phyloP scores from a whole-genome alignment of 2,113 vertebrate species.

The Grus americana region DNA sequence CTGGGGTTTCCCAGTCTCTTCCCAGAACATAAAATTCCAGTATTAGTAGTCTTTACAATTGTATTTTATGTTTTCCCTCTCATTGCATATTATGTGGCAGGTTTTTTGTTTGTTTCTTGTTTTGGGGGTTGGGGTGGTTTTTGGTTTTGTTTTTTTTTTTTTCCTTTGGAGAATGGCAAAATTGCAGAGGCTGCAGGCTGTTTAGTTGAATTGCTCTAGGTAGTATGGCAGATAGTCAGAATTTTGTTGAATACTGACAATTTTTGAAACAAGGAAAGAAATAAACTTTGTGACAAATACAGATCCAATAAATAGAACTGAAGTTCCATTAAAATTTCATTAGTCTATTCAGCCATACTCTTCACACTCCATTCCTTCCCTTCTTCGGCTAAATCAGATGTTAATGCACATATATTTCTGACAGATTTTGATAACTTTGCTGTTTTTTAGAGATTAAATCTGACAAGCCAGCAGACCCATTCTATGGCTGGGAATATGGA shows the following conservation, averaged over 20 bases:
- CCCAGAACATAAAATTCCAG: not conserved
- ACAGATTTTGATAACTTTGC: constrained; percentile 5
- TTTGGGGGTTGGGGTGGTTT: too few relatives aligned
- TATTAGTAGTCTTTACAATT: not conserved
- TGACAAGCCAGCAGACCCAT: not conserved
- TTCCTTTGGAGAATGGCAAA: not conserved
- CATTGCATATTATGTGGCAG: not conserved
- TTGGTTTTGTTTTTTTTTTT: not conserved
- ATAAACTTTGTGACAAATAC: not conserved
- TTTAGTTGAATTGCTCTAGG: not conserved
- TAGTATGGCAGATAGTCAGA: not conserved
- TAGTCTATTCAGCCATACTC: not conserved
- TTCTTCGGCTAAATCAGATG: constrained; percentile 32
- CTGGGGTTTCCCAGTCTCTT: not conserved
- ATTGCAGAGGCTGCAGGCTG: not conserved
- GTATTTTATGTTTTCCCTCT: not conserved
- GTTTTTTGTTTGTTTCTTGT: not conserved
- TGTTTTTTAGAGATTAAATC: constrained; percentile 27
- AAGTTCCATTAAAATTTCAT: constrained; percentile 35
- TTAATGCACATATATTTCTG: constrained; percentile 20
- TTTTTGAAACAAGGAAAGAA: constrained; percentile 6
- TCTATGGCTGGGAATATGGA: not conserved
- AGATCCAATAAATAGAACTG: not conserved
- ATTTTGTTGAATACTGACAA: constrained; percentile 1
- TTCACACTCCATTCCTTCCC: constrained; percentile 3